Conservation (phyloP, 2,888 invertebrate species). For the Cynaeus angustus region DNA sequence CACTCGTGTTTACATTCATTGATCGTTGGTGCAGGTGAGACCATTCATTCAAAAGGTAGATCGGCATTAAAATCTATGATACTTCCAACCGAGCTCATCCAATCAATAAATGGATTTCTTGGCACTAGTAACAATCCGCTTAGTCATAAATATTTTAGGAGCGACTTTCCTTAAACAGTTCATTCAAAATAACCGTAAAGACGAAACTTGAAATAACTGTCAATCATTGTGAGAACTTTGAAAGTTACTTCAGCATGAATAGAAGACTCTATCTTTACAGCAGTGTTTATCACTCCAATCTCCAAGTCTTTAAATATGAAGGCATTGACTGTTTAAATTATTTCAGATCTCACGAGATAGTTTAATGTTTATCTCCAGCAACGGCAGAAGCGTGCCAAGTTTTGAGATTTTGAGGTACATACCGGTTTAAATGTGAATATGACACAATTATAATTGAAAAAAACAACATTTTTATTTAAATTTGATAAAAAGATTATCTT, state of each 20-base stretch:
- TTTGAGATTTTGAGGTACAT: no score
- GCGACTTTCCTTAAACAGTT: conserved; percentile 5
- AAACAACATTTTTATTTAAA: no score
- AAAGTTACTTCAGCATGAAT: not conserved
- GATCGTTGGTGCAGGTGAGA: conserved; percentile 5
- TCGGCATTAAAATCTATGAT: conserved; percentile 14
- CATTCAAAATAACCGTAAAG: conserved; percentile 12
- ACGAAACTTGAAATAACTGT: conserved; percentile 1
- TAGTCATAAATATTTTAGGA: conserved; percentile 21
- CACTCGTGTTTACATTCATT: conserved; percentile 17
- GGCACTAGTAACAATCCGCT: conserved; percentile 11
- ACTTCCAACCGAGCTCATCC: conserved; percentile 3
- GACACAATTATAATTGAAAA: no score
- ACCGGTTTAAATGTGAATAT: no score
- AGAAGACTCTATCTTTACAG: not conserved
- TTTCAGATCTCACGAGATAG: not conserved
- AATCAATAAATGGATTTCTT: conserved; percentile 26
- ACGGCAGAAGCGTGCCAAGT: no score
- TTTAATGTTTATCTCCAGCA: not conserved
- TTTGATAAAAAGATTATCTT: no score
- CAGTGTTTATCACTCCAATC: not conserved
- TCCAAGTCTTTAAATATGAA: not conserved
- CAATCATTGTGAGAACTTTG: not conserved
- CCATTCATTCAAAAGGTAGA: conserved; percentile 17
- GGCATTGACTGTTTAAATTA: not conserved